Percentiles rank a stretch among this genome's conserved stretches.
phyloP scores from a whole-genome alignment of 2,113 vertebrate species.

The Anarrhichthys ocellatus region DNA sequence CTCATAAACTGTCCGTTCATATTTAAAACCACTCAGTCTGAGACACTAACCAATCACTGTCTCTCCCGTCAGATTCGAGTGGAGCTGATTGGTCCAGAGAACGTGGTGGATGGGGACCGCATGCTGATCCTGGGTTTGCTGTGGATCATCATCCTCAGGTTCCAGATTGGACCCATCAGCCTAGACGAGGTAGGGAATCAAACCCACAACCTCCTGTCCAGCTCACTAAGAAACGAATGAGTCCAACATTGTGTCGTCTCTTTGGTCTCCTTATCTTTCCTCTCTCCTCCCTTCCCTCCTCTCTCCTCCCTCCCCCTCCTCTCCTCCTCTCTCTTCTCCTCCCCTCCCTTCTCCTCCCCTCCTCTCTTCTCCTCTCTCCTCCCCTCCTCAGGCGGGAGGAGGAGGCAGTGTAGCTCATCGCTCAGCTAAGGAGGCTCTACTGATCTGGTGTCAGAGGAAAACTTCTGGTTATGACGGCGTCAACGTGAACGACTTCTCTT shows the following conservation, averaged over 20 bases:
- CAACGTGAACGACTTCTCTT: slow-evolving; percentile 89
- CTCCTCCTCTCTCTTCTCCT: background rate
- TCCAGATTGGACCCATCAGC: slow-evolving; percentile 90
- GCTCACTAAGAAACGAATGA: no score
- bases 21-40: background rate
- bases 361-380: background rate
- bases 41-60: background rate
- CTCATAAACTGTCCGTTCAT: background rate
- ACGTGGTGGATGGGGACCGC: slow-evolving; percentile 92
- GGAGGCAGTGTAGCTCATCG: slow-evolving; percentile 83
- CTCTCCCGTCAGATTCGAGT: slow-evolving; percentile 84
- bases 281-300: background rate
- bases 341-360: background rate
- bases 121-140: slow-evolving; percentile 92
- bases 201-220: background rate
- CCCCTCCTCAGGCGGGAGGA: slow-evolving; percentile 79
- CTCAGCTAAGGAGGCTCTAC: slow-evolving; percentile 90
- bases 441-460: slow-evolving; percentile 93
- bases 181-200: slow-evolving; percentile 86
- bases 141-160: slow-evolving; percentile 95
- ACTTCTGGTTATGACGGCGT: slow-evolving; percentile 87
- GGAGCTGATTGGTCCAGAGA: slow-evolving; percentile 94
- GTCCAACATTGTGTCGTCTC: no score
- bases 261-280: no score
- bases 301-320: no score